Evolutionary conservation across 2,797 vertebrate genomes (phyloP).

Genomic region (Molossus molossus): DNA sequence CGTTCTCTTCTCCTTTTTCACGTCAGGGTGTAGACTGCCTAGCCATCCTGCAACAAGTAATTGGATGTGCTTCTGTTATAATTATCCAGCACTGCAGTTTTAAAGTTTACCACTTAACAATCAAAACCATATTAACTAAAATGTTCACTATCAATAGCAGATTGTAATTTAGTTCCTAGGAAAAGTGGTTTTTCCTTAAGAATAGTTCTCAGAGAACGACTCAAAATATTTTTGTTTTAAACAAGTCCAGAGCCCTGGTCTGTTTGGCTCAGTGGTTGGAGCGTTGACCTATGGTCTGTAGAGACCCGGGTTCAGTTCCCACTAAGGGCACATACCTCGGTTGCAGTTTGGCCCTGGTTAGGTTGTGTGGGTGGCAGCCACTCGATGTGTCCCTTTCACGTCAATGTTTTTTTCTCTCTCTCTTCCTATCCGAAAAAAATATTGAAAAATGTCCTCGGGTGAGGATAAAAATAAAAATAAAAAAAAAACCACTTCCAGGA

Average conservation of each 20-base stretch:
- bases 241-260: too few relatives aligned
- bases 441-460: too few relatives aligned
- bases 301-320: too few relatives aligned
- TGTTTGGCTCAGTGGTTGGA: too few relatives aligned
- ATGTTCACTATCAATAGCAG: neutral
- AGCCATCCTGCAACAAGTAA: neutral
- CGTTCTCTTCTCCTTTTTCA: neutral
- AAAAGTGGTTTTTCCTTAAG: slow-evolving; percentile 13
- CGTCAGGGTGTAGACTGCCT: neutral
- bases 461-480: too few relatives aligned
- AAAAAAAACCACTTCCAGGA: neutral
- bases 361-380: too few relatives aligned
- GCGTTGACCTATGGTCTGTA: too few relatives aligned
- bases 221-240: neutral
- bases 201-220: neutral
- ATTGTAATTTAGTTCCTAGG: slow-evolving; percentile 9
- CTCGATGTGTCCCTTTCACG: too few relatives aligned
- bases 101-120: neutral
- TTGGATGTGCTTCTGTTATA: neutral
- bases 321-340: too few relatives aligned
- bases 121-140: neutral
- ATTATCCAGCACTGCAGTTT: neutral
- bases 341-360: too few relatives aligned
- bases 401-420: too few relatives aligned
- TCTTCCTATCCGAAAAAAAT: too few relatives aligned